A percentile compares a stretch with the other conserved stretches of the same genome.
Evolutionary conservation across 2,113 vertebrate genomes (phyloP).

Genomic region (Prionailurus viverrinus): DNA sequence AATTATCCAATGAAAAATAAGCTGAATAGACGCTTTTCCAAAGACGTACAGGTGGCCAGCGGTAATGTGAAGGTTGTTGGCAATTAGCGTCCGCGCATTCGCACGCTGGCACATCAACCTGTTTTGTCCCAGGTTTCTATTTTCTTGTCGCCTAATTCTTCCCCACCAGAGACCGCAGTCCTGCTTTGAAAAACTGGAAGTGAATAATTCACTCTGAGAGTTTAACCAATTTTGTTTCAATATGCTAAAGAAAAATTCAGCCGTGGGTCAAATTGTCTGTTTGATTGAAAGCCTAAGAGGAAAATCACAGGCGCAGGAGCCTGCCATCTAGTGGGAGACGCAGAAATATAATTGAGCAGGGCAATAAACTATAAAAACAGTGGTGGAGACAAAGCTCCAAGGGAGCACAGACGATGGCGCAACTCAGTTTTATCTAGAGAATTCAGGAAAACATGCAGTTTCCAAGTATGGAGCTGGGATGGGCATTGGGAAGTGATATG

Average conservation of each 20-base stretch:
- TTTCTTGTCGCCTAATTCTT: neutral
- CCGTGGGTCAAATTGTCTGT: neutral
- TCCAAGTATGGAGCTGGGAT: neutral
- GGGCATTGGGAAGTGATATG: neutral
- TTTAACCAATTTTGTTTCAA: neutral
- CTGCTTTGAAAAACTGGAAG: neutral
- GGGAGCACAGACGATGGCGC: neutral
- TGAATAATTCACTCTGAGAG: neutral
- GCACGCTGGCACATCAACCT: neutral
- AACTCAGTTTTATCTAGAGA: neutral
- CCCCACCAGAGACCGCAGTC: neutral
- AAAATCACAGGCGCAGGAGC: neutral
- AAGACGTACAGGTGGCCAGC: neutral
- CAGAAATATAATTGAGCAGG: neutral
- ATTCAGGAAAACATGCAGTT: neutral
- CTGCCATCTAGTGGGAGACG: neutral
- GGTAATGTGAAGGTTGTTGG: neutral
- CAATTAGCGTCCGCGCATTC: too few relatives aligned
- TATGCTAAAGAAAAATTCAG: neutral
- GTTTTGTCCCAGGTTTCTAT: neutral
- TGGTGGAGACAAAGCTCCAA: neutral
- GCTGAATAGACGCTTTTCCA: neutral
- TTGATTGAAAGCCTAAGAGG: neutral
- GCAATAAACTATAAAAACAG: neutral
- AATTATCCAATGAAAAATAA: neutral